Base-by-base conservation (phyloP, 1,140 invertebrate genomes). In the Drosophila hydei region DNA sequence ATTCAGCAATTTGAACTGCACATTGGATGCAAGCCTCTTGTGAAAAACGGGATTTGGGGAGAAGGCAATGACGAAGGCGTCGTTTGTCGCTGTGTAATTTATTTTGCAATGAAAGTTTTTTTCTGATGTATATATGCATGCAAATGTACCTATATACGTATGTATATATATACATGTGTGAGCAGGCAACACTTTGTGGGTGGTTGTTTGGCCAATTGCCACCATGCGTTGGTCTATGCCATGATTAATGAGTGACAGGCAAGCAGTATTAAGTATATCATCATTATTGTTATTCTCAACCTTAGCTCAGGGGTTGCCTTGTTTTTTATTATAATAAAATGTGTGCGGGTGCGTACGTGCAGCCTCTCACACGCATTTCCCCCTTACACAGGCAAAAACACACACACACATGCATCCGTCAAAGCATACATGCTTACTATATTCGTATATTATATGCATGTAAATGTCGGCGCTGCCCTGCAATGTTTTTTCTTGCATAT, bases 401-500 rank as follows among this genome's bases (percentile, higher is more conserved):
- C 67, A 47, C 40, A 40, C 14, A 11, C 30, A 38, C 16, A 19
- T 23, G 27, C 54, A 58, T 33, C n/a, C n/a, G n/a, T n/a, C n/a
- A n/a, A n/a, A n/a, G n/a, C n/a, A 9, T 19, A 30, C 30, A 6
- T 21, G 18, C 51, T 5, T 16, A 42, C 8, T 25, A 56, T 55
- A 21, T 50, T 36, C 11, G 50, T 42, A 18, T 33, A 38, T 75
- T 33, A 38, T 55, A 67, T 70, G 11, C 11, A 33, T 33, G 64
- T 40, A 76, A 72, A 62, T 62, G 62, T 58, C 68, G 67, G 2
- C 63, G 27, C 14, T 54, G 56, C 25, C 45, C 58, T 58, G 47
- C 47, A 60, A 70, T 52, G 27, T 38, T 68, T 79, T 79, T 79
- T 78, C 51, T 81, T 40, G 47, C 54, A 62, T 78, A 59, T 87